Evolutionary conservation across 2,113 vertebrate genomes (phyloP), one percentile per base, ranked within the genome.

Genomic region (Psilopsiagon aurifrons): DNA sequence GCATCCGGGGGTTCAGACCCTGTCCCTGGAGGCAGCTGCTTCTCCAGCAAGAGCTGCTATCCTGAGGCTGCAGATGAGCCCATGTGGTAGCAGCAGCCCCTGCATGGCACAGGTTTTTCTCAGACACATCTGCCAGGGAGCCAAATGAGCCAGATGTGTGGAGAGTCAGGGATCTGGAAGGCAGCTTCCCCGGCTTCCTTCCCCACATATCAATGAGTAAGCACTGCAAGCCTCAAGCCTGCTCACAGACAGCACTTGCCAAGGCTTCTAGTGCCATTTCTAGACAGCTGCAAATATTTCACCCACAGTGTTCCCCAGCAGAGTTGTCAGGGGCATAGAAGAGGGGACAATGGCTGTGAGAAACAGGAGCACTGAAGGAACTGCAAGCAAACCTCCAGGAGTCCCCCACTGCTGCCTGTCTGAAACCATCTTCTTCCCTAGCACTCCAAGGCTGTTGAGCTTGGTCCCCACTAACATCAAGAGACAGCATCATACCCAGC

Each of bases 101-200:
- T 35, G 67, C 54, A 73, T 3, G 0, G 22, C 47, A n/a, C 57
- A 55, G 57, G 44, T 13, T 54, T 51, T 79, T 49, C 52, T 63
- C 11, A 1, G 66, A n/a, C 78, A 59, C 39, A 70, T 19, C 66
- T 67, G 31, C 66, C n/a, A 6, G 19, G 27, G 47, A 86, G 37
- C 19, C 11, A 2, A 15, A 63, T 63, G 17, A 80, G 20, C 13
- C 49, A 79, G 55, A 43, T 3, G 2, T 27, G 41, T 5, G 17
- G 17, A 51, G 33, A 75, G 35, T 7, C 27, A 39, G 25, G 17
- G 52, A 22, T 74, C 4, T 28, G 31, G 28, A 81, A 74, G 28
- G 37, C 0, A 0, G 46, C 19, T 68, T 83, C 47, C 29, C 52
- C 43, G 15, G 17, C 41, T 86, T 71, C 41, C 41, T 0, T 0